Evolutionary conservation across 2,113 vertebrate species (phyloP), one percentile per base, ranked within the genome.

Genomic region (Pholis gunnellus): DNA sequence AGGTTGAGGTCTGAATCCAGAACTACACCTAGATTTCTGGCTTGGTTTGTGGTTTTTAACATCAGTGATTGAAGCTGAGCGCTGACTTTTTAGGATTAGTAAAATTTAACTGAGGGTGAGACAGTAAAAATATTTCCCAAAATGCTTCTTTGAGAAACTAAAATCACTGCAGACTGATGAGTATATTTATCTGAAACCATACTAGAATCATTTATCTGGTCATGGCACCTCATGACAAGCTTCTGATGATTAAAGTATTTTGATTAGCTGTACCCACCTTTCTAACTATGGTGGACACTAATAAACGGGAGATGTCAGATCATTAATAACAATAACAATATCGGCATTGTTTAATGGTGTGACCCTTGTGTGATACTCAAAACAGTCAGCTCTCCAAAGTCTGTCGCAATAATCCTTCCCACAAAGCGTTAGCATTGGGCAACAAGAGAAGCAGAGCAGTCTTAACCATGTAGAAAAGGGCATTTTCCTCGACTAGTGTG

Each of bases 391-490:
- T 85, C 75, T 83, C 78, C 46, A 68, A 72, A 78, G 64, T 75
- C 81, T 88, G 75, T 44, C n/a, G 57, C 75, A 83, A 84, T 92
- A 90, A 92, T 91, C 88, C 89, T 73, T 72, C 71, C 61, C 83
- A 87, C 90, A 91, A 90, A 94, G 87, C 61, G 81, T 85, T 83
- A 75, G 85, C 64, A 54, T 15, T 81, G 86, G 88, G 90, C 75
- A 87, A 90, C 82, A 84, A 86, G 87, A 85, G 88, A 56, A 65
- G 76, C 72, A 70, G 82, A 85, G 80, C 84, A 82, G 91, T 87
- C 79, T 92, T 88, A 89, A 73, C 78, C 89, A 78, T 91, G 87
- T 86, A 91, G 79, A 91, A 87, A 93, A 88, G 83, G 87, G 78
- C 74, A 87, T 92, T 93, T 90, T 89, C 67, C 80, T 88, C 71